Evolutionary conservation across 1,140 invertebrate species (phyloP).

Genomic region (Drosophila malerkotliana): DNA sequence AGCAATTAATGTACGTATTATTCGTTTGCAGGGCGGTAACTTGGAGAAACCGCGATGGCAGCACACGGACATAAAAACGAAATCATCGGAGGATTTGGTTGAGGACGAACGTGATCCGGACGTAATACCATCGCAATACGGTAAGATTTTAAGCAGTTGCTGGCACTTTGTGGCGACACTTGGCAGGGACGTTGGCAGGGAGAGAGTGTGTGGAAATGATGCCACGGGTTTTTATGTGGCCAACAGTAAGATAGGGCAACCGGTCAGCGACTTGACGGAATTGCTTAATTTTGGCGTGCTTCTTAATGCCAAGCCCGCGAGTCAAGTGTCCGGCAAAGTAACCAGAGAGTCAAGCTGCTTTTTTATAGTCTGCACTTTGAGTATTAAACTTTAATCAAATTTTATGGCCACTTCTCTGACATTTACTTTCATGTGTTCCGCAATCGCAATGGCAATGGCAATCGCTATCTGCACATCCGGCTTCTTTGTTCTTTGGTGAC

Average conservation of each 20-base stretch:
- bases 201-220: not conserved
- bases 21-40: constrained; percentile 57
- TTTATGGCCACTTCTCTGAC: constrained; percentile 67
- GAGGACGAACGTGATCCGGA: constrained; percentile 89
- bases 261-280: not conserved
- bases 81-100: constrained; percentile 80
- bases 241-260: not conserved
- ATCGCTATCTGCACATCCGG: constrained; percentile 32
- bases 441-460: constrained; percentile 38
- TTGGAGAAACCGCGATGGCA: constrained; percentile 83
- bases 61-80: constrained; percentile 83
- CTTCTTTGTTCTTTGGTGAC: constrained; percentile 34
- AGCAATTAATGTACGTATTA: constrained; percentile 43
- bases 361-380: constrained; percentile 59
- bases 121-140: constrained; percentile 90
- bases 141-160: constrained; percentile 84
- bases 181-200: not conserved
- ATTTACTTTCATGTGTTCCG: constrained; percentile 68
- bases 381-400: constrained; percentile 79
- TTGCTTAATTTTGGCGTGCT: not conserved
- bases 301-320: constrained; percentile 28
- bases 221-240: not conserved
- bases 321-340: constrained; percentile 22
- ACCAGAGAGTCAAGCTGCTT: constrained; percentile 14
- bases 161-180: constrained; percentile 11